phyloP scores from a whole-genome alignment of 2,113 vertebrate genomes.

The pig (Sus scrofa) region DNA sequence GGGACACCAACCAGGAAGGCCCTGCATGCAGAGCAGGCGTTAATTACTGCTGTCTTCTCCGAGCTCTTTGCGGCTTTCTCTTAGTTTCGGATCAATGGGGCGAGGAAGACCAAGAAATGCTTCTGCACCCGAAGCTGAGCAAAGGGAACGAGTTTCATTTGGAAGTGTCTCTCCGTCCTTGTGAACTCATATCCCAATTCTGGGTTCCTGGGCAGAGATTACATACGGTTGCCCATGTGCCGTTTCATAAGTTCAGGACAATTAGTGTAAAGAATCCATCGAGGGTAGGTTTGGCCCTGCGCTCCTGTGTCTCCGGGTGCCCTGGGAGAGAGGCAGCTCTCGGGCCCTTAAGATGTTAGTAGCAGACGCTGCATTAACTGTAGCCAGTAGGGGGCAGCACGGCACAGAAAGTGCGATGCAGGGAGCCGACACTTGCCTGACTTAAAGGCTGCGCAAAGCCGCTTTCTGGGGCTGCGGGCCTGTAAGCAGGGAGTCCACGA shows the following conservation, averaged over 20 bases:
- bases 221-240: neutral
- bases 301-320: neutral
- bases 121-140: neutral
- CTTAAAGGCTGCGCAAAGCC: neutral
- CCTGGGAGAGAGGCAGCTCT: neutral
- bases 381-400: constrained; percentile 62
- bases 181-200: neutral
- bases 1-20: neutral
- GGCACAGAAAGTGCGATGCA: neutral
- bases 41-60: neutral
- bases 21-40: neutral
- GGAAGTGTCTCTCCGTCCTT: neutral
- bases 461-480: neutral
- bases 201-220: neutral
- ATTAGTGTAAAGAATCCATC: neutral
- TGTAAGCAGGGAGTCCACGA: neutral
- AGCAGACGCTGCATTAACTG: neutral
- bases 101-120: neutral
- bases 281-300: neutral
- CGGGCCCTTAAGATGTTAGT: neutral
- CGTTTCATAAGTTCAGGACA: neutral
- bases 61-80: too few species aligned
- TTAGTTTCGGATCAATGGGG: neutral
- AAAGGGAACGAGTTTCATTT: neutral
- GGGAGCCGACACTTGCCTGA: accelerated